Evolutionary conservation across 2,797 vertebrate species (phyloP), one percentile per base, ranked within the genome.

Genomic region (Danio albolineatus): DNA sequence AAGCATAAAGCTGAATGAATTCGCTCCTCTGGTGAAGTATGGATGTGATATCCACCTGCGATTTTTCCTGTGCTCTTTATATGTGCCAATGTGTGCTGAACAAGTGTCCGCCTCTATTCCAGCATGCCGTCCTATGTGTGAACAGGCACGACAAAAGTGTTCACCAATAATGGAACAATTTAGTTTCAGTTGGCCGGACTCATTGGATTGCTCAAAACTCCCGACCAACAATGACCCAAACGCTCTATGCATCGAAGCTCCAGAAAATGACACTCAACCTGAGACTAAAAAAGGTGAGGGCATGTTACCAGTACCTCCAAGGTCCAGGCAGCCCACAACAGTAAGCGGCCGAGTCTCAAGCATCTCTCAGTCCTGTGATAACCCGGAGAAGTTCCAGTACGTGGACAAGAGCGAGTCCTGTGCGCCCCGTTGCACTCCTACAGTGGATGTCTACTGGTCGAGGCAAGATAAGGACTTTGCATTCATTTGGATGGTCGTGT

Each of bases 111-210:
- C 91, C 90, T 93, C 94, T 86, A 96, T 96, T 87, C 95, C 95
- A 0, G 95, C 96, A 78, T 96, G 95, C 93, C 92, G 95, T 67
- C 94, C 95, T 81, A 96, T 96, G 95, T 96, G 95, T n/a, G 95
- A 96, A 86, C 93, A 95, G 86, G 95, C 95, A 13, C 91, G 95
- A 41, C 93, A 90, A 79, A 93, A 92, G 81, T 96, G 95, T 84
- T 93, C 93, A 2, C 95, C 95, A 82, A 94, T 96, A 87, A 95
- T 96, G 95, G 92, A 94, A 69, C 90, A 94, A 83, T 96, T 96
- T 91, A 93, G 91, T 86, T 96, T 95, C 10, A 91, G 91, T 79
- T 96, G 95, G 95, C 95, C 95, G 0, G 95, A 96, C 77, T 94
- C 95, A 0, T 91, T 96, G 16, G 94, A 96, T 84, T 96, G 95